Base-by-base conservation (phyloP, 2,797 vertebrate species). In the Rhinichthys osculus region DNA sequence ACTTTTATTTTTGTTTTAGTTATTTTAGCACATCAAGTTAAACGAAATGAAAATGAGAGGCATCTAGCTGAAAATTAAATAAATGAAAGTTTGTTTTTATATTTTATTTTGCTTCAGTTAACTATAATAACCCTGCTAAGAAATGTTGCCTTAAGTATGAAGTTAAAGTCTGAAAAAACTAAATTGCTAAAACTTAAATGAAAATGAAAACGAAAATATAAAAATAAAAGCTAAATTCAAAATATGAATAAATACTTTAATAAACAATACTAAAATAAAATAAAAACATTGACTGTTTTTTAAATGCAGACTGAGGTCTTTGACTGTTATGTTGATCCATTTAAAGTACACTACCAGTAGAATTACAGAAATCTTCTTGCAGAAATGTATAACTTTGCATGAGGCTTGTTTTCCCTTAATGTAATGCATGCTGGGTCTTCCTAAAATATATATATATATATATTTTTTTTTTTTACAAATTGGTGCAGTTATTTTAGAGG, bases 311-410 rank as follows among this genome's bases (percentile, higher is more conserved):
- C 23, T 27, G 38, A 14, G 14, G 7, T n/a, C 14, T 44, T 72
- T 8, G 6, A 7, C 11, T 44, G 17, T 54, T 54, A 38, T 38
- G 4, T 38, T 38, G 6, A 19, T 54, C 52, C 19, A 54, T 13
- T 72, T 42, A 42, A 27, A 50, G 21, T 59, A 59, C 11, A 59
- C 52, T 10, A 23, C 44, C 27, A 35, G 19, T 50, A 50, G 27
- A 30, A 67, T 35, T 67, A 21, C 42, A 80, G 33, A 59, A 52
- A 81, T 81, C 64, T 64, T 33, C 38, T 2, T 81, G 44, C 44
- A 52, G 38, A 69, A 69, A n/a, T 38, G 2, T 21, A 44, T 33
- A 79, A 66, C 17, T 59, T n/a, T 66, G n/a, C 47, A 70, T 54
- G 44, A 69, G 38, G 64, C 64, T 54, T 67, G 8, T 70, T 38